Percentiles rank a stretch among this genome's conserved stretches.
These are phyloP conservation scores for Catostylus mosaicus DNA, from an alignment of 30 jellyfish, hydroid and myxozoan genomes.

Conservation along the genomic window DNA sequence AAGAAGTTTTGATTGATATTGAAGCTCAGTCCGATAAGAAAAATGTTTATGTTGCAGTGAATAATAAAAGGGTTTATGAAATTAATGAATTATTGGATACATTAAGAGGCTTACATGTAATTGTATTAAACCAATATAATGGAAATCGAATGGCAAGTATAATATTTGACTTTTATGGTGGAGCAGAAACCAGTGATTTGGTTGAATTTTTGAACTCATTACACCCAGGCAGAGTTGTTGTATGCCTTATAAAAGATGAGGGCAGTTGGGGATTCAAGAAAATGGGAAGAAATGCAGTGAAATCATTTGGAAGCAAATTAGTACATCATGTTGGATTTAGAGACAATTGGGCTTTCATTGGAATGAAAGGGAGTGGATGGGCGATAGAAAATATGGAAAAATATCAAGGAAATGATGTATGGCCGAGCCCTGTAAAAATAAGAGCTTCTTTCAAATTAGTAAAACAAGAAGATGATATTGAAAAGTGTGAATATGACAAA, in stretches of 20 bases:
- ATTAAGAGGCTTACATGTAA: constrained; percentile 83
- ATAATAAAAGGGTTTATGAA: constrained; percentile 83
- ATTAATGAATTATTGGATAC: constrained; percentile 37
- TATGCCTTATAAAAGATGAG: constrained; percentile 87
- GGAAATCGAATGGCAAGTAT: constrained; percentile 85
- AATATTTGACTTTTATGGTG: constrained; percentile 81
- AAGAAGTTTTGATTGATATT: background rate
- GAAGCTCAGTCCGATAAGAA: constrained; percentile 88
- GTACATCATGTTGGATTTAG: constrained; percentile 71
- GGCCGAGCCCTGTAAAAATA: constrained; percentile 86
- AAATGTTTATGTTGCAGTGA: constrained; percentile 79
- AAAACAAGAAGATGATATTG: background rate
- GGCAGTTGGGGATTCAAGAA: constrained; percentile 76
- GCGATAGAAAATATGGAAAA: constrained; percentile 72
- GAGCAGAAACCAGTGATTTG: constrained; percentile 83
- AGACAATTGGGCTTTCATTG: constrained; percentile 85
- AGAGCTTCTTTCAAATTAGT: constrained; percentile 54
- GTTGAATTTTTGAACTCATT: constrained; percentile 68
- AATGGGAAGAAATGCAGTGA: constrained; percentile 65
- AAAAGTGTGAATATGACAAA: constrained; percentile 64
- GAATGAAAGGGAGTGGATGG: constrained; percentile 76
- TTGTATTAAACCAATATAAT: constrained; percentile 84
- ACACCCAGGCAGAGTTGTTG: constrained; percentile 89
- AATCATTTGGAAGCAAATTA: constrained; percentile 81
- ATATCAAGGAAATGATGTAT: constrained; percentile 47